Conservation (phyloP, 1,140 invertebrate genomes). For the Papilio polytes region DNA sequence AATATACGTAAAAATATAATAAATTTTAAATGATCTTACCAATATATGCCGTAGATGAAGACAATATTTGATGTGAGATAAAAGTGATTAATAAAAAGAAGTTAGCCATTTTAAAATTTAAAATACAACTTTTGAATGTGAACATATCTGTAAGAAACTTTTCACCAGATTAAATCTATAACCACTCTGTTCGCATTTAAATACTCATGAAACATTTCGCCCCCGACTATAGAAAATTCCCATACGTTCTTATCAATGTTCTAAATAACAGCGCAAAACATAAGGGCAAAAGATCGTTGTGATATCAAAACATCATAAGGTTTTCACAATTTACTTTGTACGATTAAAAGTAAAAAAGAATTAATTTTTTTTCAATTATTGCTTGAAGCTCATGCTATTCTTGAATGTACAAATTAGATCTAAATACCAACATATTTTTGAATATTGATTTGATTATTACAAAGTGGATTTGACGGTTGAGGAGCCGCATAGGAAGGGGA, state of each 20-base stretch:
- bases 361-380: too few species aligned
- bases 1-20: background rate
- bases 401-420: too few species aligned
- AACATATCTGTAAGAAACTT: too few species aligned
- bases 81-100: background rate
- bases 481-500: too few species aligned
- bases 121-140: background rate
- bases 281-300: background rate
- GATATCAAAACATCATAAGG: background rate
- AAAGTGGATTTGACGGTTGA: too few species aligned
- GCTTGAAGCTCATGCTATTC: too few species aligned
- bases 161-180: too few species aligned
- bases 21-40: background rate
- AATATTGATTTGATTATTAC: too few species aligned
- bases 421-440: too few species aligned
- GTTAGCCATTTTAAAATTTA: background rate
- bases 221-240: conserved; percentile 2
- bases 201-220: background rate
- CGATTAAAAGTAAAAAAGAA: too few species aligned
- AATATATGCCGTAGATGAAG: background rate
- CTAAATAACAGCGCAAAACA: conserved; percentile 6
- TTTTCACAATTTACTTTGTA: background rate
- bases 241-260: background rate
- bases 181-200: too few species aligned
- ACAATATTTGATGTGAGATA: background rate